A percentile compares a stretch with the other conserved stretches of the same genome.
phyloP scores from a whole-genome alignment of 2,113 vertebrate genomes.

The Calyptommatus sinebrachiatus region DNA sequence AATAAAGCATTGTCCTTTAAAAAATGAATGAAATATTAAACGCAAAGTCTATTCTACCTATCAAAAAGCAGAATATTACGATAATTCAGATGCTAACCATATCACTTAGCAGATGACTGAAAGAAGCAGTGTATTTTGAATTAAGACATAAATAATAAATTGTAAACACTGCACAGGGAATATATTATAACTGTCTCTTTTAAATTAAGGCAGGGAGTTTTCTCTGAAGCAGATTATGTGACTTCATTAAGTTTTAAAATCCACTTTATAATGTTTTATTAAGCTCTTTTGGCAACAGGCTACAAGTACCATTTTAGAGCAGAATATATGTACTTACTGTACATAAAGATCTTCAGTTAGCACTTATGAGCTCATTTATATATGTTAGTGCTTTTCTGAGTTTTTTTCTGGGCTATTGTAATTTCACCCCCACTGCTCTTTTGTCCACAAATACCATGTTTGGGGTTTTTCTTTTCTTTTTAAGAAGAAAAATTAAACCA shows the following conservation, averaged over 20 bases:
- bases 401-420: slow-evolving; percentile 35
- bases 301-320: slow-evolving; percentile 62
- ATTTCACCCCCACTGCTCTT: background rate
- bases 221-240: slow-evolving; percentile 75
- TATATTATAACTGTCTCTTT: slow-evolving; percentile 81
- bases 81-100: slow-evolving; percentile 81
- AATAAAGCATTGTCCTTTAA: slow-evolving; percentile 59
- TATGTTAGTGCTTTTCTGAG: slow-evolving; percentile 14
- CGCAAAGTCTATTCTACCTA: slow-evolving; percentile 55
- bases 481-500: slow-evolving; percentile 47
- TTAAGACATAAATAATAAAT: slow-evolving; percentile 91
- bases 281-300: slow-evolving; percentile 71
- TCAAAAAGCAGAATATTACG: slow-evolving; percentile 67
- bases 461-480: slow-evolving; percentile 56
- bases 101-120: slow-evolving; percentile 88
- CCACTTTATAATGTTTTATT: slow-evolving; percentile 80
- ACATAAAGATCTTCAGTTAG: background rate
- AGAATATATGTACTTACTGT: slow-evolving; percentile 34
- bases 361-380: slow-evolving; percentile 27
- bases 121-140: slow-evolving; percentile 88
- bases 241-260: slow-evolving; percentile 85
- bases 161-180: slow-evolving; percentile 88
- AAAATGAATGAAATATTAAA: slow-evolving; percentile 61
- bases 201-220: slow-evolving; percentile 84
- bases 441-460: slow-evolving; percentile 27